Base-by-base conservation (phyloP, 2,113 vertebrate species). In the Pagrus major region DNA sequence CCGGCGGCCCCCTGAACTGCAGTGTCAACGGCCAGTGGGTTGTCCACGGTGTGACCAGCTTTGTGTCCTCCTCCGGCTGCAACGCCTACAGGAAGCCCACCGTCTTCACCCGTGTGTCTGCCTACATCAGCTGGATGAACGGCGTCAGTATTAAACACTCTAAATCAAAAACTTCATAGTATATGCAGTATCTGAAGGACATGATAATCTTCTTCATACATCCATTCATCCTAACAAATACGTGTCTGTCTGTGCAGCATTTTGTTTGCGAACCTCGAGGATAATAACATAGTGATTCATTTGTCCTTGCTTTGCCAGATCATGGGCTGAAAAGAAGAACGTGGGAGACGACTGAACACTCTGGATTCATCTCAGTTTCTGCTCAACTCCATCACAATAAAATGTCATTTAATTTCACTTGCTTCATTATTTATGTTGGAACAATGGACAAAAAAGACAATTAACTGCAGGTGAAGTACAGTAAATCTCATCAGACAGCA, bases 1-100 rank as follows among this genome's bases (percentile, higher is more conserved):
- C 97, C 3, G 97, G 96, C 0, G 96, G 97, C 2, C 97, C 97
- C 44, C 94, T 99, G 68, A 90, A 97, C 92, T 97, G 97, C 70
- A 80, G 52, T 0, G 95, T 96, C 41, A 91, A 84, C 0, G 95
- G 97, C 6, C 23, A 59, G 58, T 97, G 96, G 64, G 78, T 94
- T 8, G 95, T 98, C 80, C 96, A 97, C 0, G 96, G 97, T 1
- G 94, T 97, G 89, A 95, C 96, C 92, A 98, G 97, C 92, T 99
- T 98, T 21, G 96, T 97, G 77, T 97, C 96, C 55, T 71, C 88
- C 1, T 27, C 1, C 5, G 97, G 96, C 59, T 97, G 97, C 90
- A 98, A 98, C 7, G 31, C 90, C 7, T 2, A 70, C 68, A 82
- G 0, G 91, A 99, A 94, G 79, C 98, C 97, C 58, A 98, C 96